Evolutionary conservation across 2,113 vertebrate genomes (phyloP).

Genomic region (Dolichotis patagonum): DNA sequence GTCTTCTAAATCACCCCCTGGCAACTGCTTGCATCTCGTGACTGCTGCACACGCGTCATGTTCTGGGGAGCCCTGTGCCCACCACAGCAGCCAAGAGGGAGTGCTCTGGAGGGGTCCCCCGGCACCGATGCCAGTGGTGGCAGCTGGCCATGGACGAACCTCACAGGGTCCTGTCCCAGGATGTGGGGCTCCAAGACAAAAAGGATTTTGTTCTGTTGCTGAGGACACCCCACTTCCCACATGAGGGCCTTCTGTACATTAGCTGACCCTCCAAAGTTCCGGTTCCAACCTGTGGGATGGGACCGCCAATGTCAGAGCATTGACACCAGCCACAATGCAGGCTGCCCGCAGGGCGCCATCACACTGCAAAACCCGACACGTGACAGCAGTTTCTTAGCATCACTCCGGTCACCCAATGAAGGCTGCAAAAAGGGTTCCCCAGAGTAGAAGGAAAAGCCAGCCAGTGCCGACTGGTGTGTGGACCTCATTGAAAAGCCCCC

Average conservation of each 20-base stretch:
- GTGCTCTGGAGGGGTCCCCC: fast-evolving
- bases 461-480: fast-evolving
- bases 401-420: not conserved
- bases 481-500: fast-evolving
- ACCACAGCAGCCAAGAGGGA: not conserved
- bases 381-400: not conserved
- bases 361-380: fast-evolving
- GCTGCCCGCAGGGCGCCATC: not conserved
- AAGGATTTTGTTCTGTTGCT: not conserved
- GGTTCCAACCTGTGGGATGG: not conserved
- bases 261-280: not conserved
- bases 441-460: not conserved
- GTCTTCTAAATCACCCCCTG: not conserved
- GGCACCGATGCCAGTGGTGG: fast-evolving
- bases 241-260: not conserved
- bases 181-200: not conserved
- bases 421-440: not conserved
- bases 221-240: not conserved
- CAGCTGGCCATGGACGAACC: not conserved
- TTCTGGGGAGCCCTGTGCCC: not conserved
- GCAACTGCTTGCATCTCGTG: not conserved
- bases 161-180: fast-evolving
- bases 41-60: fast-evolving
- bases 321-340: not conserved
- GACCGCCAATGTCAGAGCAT: not conserved